Base-by-base conservation (phyloP, 1,140 invertebrate genomes). In the Drosophila navojoa region DNA sequence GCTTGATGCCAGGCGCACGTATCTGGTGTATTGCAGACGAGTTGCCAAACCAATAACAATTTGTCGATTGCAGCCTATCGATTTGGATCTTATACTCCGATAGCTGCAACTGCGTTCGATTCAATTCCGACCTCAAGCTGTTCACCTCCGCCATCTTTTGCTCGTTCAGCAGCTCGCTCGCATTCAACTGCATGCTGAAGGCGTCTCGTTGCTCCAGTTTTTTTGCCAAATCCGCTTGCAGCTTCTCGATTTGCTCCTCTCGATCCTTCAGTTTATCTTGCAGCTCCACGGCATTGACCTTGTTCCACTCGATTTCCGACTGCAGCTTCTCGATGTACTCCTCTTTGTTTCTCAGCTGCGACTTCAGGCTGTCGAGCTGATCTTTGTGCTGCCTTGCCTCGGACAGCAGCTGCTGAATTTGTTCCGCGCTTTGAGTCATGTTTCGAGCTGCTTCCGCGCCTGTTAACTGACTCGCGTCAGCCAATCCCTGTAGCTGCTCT, bases 31-130 rank as follows among this genome's bases (percentile, higher is more conserved):
- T 38, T 6, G 4, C 49, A 29, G 67, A 62, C 2, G 40, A 62
- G 40, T 70, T 70, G 7, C 40, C 59, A 19, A 38, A 70, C 29
- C 40, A 45, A 47, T 38, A n/a, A 10, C 67, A 70, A 15, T 35
- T 49, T 6, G 40, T 38, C 40, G 19, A 38, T 11, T 47, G 50
- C 29, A 66, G 2, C 9, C 3, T 27, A 49, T 57, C 19, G 63
- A 66, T 9, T 3, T 49, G 27, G 0, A n/a, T 27, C 45, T 27
- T 22, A 38, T 47, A 62, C 1, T 45, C 19, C 29, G 49, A 38
- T 11, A 70, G 19, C 58, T 54, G 13, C 3, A 9, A 6, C 11
- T 69, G 52, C 10, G 38, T 29, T 4, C 22, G 19, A 7, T 2
- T 9, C 4, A 45, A 11, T 47, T 38, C 5, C 1, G n/a, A 7